phyloP scores from a whole-genome alignment of 2,888 invertebrate species.

The Maniola hyperantus region DNA sequence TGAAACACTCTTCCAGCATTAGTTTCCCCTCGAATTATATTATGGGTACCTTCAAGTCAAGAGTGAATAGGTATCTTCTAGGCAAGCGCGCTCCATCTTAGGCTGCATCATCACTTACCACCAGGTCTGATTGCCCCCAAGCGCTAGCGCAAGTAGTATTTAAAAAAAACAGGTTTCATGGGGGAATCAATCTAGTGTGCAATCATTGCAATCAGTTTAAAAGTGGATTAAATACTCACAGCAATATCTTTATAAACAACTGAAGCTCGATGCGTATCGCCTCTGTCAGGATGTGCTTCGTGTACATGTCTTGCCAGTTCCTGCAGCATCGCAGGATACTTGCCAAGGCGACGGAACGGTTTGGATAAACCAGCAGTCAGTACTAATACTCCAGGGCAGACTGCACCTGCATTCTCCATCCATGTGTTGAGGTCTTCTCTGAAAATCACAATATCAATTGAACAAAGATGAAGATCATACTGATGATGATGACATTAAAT shows the following conservation, averaged over 20 bases:
- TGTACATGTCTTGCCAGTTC: slow-evolving; percentile 98
- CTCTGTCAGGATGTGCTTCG: slow-evolving; percentile 96
- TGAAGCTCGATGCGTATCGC: slow-evolving; percentile 97
- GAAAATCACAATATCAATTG: slow-evolving; percentile 32
- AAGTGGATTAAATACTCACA: slow-evolving; percentile 78
- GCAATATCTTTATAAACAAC: slow-evolving; percentile 97
- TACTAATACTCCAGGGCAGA: slow-evolving; percentile 92
- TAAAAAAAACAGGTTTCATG: too few relatives aligned
- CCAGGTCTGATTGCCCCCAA: too few relatives aligned
- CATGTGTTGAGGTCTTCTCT: slow-evolving; percentile 92
- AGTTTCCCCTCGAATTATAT: too few relatives aligned
- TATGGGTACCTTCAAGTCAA: too few relatives aligned
- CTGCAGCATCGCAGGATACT: slow-evolving; percentile 96
- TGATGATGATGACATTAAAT: too few relatives aligned
- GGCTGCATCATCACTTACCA: too few relatives aligned
- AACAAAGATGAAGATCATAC: too few relatives aligned
- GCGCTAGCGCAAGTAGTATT: too few relatives aligned
- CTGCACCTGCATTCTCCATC: slow-evolving; percentile 94
- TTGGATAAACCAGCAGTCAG: slow-evolving; percentile 96
- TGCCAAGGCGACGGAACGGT: slow-evolving; percentile 96
- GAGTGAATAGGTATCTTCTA: too few relatives aligned
- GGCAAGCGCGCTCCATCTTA: too few relatives aligned
- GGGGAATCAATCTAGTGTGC: background rate
- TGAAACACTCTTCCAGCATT: too few relatives aligned
- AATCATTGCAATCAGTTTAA: background rate